Conservation (phyloP, 2,888 invertebrate species). For the Suillia variegata region DNA sequence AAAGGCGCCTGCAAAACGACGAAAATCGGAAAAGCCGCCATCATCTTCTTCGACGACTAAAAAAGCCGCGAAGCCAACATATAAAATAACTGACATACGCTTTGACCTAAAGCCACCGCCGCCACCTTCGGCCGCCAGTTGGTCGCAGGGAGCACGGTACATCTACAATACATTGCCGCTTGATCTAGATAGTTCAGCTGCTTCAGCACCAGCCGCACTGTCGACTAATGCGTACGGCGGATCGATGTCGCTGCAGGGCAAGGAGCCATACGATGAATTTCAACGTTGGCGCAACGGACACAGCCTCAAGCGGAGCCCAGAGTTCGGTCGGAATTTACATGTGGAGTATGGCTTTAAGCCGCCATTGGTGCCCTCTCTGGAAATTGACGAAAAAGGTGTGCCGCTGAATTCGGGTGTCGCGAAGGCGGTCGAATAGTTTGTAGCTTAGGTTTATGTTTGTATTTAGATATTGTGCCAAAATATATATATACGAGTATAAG, state of each 20-base stretch:
- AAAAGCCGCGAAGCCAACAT: conserved; percentile 20
- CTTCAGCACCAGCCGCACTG: conserved; percentile 48
- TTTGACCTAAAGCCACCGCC: conserved; percentile 51
- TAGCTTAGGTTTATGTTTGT: too few relatives aligned
- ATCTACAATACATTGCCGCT: conserved; percentile 53
- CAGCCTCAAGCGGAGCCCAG: conserved; percentile 62
- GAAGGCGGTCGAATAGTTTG: too few relatives aligned
- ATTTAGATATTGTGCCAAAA: conserved; percentile 7
- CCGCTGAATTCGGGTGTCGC: conserved; percentile 60
- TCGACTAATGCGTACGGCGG: conserved; percentile 57
- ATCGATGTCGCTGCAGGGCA: conserved; percentile 61
- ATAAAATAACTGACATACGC: conserved; percentile 44
- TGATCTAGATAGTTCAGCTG: conserved; percentile 42
- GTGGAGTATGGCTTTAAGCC: conserved; percentile 85
- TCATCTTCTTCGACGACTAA: neutral
- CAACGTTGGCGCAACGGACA: conserved; percentile 62
- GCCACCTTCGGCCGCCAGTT: conserved; percentile 41
- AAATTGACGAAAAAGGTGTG: conserved; percentile 76
- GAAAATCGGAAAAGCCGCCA: conserved; percentile 28
- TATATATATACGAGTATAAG: too few relatives aligned
- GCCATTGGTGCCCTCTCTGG: conserved; percentile 78
- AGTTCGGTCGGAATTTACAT: conserved; percentile 69
- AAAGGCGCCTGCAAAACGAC: conserved; percentile 30
- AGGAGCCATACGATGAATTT: conserved; percentile 44
- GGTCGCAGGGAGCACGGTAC: conserved; percentile 50